phyloP scores from a whole-genome alignment of 2,797 vertebrate genomes.

The Urophycis tenuis region DNA sequence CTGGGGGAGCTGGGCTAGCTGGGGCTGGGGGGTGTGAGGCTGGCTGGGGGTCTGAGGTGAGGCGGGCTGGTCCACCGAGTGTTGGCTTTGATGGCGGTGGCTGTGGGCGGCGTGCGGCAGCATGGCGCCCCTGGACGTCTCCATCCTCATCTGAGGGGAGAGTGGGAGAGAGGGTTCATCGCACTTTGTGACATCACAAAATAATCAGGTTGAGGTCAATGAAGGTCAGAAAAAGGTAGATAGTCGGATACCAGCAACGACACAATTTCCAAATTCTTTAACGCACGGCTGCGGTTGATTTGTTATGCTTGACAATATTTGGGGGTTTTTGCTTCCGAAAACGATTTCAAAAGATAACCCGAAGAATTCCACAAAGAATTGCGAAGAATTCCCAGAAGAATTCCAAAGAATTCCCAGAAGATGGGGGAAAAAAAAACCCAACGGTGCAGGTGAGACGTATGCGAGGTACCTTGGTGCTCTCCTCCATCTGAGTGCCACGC shows the following conservation, averaged over 20 bases:
- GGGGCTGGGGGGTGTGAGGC: neutral
- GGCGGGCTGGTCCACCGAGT: slow-evolving; percentile 56
- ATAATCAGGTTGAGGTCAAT: neutral
- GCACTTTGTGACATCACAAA: neutral
- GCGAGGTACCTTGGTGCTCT: slow-evolving; percentile 85
- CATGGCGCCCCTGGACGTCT: slow-evolving; percentile 56
- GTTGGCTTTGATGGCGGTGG: slow-evolving; percentile 66
- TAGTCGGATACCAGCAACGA: neutral
- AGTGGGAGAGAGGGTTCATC: neutral
- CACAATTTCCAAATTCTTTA: neutral
- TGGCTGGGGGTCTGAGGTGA: slow-evolving; percentile 15
- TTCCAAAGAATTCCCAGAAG: neutral
- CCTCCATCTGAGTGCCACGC: slow-evolving; percentile 94
- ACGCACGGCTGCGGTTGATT: too few species aligned
- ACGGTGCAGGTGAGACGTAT: too few species aligned
- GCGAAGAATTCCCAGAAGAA: neutral
- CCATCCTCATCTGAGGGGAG: slow-evolving; percentile 58
- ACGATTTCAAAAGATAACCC: neutral
- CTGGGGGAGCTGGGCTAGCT: neutral
- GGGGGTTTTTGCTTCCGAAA: too few species aligned
- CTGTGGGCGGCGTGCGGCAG: slow-evolving; percentile 60
- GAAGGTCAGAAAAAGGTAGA: neutral
- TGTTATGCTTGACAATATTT: too few species aligned
- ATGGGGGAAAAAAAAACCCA: neutral
- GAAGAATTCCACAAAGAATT: too few species aligned